These are phyloP conservation scores for Heloderma charlesbogerti DNA, from an alignment of 2,113 vertebrate species.

Conservation along the genomic window DNA sequence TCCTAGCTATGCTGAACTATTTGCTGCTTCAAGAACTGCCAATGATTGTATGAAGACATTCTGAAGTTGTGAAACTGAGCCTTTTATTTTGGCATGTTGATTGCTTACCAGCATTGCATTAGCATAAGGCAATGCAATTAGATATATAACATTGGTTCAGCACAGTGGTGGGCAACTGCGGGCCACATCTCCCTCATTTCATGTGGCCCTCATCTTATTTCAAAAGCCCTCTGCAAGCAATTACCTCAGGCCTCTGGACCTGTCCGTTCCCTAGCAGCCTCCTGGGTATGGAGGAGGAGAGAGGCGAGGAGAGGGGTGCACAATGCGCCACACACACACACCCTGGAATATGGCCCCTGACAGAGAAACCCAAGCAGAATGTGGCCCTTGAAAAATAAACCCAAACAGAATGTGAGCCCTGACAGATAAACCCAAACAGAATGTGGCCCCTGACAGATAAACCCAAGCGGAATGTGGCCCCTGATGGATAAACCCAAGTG, in stretches of 20 bases:
- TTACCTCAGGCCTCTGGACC: neutral
- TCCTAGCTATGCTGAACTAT: neutral
- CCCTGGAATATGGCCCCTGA: no score
- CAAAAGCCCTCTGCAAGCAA: neutral
- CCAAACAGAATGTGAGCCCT: no score
- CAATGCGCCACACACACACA: no score
- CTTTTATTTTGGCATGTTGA: neutral
- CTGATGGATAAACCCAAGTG: no score
- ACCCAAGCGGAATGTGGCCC: no score
- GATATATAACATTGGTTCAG: neutral
- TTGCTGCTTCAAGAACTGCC: slow-evolving; percentile 24
- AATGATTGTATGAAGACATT: neutral
- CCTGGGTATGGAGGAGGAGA: no score
- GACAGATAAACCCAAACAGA: no score
- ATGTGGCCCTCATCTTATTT: neutral
- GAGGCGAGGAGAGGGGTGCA: no score
- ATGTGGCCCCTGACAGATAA: no score
- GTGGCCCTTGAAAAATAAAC: no score
- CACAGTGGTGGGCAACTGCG: neutral
- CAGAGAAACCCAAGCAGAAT: no score
- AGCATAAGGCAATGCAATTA: neutral
- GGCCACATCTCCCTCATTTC: neutral
- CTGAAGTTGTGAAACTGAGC: neutral
- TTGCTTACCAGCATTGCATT: neutral
- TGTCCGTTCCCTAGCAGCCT: no score